phyloP scores from a whole-genome alignment of 2,888 invertebrate genomes.

The Athalia circularis region DNA sequence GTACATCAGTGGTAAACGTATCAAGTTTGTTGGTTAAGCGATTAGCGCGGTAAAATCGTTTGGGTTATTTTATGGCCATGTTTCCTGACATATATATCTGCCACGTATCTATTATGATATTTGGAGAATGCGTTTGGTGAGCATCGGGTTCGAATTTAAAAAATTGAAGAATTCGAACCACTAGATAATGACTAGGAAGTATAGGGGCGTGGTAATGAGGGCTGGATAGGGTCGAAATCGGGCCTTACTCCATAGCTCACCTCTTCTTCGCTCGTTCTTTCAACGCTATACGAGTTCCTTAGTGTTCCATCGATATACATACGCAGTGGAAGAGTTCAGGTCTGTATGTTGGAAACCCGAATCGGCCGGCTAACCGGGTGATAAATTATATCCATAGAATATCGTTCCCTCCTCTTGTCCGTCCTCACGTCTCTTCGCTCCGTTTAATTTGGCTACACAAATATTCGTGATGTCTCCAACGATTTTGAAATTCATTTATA shows the following conservation, averaged over 20 bases:
- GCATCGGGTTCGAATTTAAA: conserved; percentile 63
- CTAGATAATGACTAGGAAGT: conserved; percentile 70
- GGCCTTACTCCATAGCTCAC: conserved; percentile 49
- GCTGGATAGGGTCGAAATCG: conserved; percentile 52
- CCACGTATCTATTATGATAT: conserved; percentile 45
- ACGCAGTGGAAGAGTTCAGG: conserved; percentile 31
- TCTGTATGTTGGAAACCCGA: not conserved
- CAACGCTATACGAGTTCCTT: not conserved
- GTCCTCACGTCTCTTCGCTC: conserved; percentile 63
- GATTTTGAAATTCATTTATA: not conserved
- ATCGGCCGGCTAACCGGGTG: conserved; percentile 59
- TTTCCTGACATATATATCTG: conserved; percentile 44
- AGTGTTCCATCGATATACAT: conserved; percentile 12
- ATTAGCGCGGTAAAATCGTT: conserved; percentile 25
- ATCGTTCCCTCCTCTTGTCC: conserved; percentile 70
- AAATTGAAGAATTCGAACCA: conserved; percentile 60
- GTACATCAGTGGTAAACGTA: not conserved
- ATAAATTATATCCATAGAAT: conserved; percentile 68
- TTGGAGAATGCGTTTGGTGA: conserved; percentile 44
- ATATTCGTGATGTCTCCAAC: conserved; percentile 17
- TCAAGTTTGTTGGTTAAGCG: conserved; percentile 27
- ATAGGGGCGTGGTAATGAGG: conserved; percentile 69
- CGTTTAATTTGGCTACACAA: conserved; percentile 27
- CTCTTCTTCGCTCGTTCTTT: not conserved
- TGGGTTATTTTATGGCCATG: conserved; percentile 38